Conservation (phyloP, 64 coral and sea anemone species). For the Stylophora pistillata region DNA sequence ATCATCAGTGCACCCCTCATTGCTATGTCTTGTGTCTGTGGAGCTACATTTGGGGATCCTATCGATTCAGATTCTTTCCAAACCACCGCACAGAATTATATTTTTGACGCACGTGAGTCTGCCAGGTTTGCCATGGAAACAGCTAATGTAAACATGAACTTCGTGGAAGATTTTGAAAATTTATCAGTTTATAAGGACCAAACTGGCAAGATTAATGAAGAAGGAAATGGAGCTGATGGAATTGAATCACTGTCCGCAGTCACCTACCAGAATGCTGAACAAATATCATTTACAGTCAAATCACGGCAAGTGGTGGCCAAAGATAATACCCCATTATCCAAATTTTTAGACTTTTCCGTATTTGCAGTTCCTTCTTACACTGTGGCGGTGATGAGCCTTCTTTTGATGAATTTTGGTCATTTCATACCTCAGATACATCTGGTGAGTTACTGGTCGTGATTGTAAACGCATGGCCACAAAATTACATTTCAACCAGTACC, state of each 20-base stretch:
- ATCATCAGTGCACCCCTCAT: background rate
- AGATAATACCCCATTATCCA: too few species aligned
- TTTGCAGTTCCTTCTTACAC: too few species aligned
- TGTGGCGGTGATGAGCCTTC: slow-evolving; percentile 47
- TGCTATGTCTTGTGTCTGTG: background rate
- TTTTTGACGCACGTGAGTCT: background rate
- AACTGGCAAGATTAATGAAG: background rate
- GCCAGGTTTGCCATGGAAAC: background rate
- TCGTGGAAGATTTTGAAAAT: background rate
- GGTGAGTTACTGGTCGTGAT: too few species aligned
- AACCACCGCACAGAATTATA: background rate
- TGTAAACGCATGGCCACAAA: too few species aligned
- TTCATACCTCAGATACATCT: too few species aligned
- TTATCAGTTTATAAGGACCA: background rate
- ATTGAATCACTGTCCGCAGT: too few species aligned
- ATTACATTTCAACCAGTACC: too few species aligned
- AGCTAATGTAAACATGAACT: background rate
- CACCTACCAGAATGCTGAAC: too few species aligned
- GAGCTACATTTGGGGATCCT: background rate
- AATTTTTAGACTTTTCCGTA: too few species aligned
- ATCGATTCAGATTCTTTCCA: background rate
- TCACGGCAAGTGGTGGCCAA: too few species aligned
- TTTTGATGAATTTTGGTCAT: too few species aligned
- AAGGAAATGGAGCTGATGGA: background rate
- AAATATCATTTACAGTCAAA: too few species aligned